phyloP scores from a whole-genome alignment of 2,797 vertebrate species.

The Mormyrus proboscirostris region DNA sequence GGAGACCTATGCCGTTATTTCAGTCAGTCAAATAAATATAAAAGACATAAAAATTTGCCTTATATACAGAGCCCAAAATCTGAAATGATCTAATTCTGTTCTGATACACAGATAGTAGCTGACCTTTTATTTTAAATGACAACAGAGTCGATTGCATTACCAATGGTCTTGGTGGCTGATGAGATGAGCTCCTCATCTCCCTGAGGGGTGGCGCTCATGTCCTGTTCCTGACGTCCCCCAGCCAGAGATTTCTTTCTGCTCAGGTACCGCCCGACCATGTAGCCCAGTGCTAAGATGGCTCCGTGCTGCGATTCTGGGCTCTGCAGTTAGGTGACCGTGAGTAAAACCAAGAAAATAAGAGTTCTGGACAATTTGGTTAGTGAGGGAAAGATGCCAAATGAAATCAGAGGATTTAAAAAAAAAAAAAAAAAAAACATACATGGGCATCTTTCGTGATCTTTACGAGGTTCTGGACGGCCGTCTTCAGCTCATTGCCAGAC shows the following conservation, averaged over 20 bases:
- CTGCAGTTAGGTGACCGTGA: slow-evolving; percentile 49
- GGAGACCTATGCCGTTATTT: background rate
- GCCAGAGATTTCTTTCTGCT: slow-evolving; percentile 66
- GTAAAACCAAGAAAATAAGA: background rate
- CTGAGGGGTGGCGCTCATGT: slow-evolving; percentile 53
- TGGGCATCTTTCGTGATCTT: slow-evolving; percentile 91
- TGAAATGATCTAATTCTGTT: background rate
- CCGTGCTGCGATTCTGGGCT: slow-evolving; percentile 91
- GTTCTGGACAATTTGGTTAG: background rate
- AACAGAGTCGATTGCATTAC: slow-evolving; percentile 50
- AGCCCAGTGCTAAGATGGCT: slow-evolving; percentile 88
- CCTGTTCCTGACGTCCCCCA: slow-evolving; percentile 47
- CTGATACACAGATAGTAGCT: background rate
- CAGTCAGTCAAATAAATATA: background rate
- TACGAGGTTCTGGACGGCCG: slow-evolving; percentile 79
- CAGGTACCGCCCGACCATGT: slow-evolving; percentile 86
- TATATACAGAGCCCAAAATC: background rate
- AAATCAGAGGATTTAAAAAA: background rate
- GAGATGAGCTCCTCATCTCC: slow-evolving; percentile 80
- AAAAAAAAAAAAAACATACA: slow-evolving; percentile 52
- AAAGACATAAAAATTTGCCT: background rate
- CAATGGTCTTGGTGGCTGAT: slow-evolving; percentile 80
- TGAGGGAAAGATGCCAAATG: background rate
- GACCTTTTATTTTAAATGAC: background rate
- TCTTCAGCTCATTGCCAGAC: slow-evolving; percentile 79